phyloP scores from a whole-genome alignment of 2,797 vertebrate species.

The Sarcophilus harrisii region DNA sequence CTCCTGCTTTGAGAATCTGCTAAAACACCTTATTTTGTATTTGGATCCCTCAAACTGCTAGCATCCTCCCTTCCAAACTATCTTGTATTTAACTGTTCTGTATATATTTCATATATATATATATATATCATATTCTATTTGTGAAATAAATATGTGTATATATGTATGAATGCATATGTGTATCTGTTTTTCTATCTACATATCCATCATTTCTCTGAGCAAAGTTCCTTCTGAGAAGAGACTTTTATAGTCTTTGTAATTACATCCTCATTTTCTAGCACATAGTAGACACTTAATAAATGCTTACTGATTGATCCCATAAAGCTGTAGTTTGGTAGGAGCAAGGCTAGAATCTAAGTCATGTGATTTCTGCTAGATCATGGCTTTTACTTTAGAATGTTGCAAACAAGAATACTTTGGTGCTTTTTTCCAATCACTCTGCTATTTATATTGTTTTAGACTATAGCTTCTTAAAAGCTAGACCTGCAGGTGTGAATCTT shows the following conservation, averaged over 20 bases:
- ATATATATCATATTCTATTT: background rate
- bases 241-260: background rate
- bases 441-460: background rate
- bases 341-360: background rate
- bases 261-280: background rate
- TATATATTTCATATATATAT: background rate
- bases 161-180: no score
- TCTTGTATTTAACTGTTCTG: background rate
- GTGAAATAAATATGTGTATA: background rate
- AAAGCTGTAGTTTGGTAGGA: background rate
- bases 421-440: background rate
- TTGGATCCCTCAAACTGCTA: background rate
- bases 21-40: background rate
- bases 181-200: background rate
- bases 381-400: background rate
- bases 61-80: background rate
- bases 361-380: background rate
- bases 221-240: background rate
- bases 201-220: background rate
- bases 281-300: background rate
- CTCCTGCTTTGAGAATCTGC: background rate
- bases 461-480: slow-evolving; percentile 25
- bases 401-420: background rate
- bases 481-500: slow-evolving; percentile 13
- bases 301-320: background rate